Base-by-base conservation (phyloP, 2,888 invertebrate genomes). In the Cotesia congregata region DNA sequence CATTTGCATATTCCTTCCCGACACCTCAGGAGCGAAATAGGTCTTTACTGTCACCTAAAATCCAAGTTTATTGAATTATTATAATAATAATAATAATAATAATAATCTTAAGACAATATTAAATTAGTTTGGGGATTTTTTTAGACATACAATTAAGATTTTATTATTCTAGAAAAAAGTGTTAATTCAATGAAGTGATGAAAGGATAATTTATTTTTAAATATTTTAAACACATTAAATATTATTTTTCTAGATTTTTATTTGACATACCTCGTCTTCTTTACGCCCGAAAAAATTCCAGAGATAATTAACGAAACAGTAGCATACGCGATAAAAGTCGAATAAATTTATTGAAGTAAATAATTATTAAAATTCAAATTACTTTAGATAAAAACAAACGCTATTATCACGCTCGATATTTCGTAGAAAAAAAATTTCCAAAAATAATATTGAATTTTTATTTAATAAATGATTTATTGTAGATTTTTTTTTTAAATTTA, bases 271-370 rank as follows among this genome's bases (percentile, higher is more conserved):
- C 50, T 12, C 50, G 7, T 50, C 12, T 50, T 50, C 12, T 50
- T 50, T 50, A 50, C 12, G 50, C 9, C 4, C 9, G 1, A 65
- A 30, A 20, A 6, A 65, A 65, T 65, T 65, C 38, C 65, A 30
- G 30, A 65, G 50, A 50, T 50, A 50, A 50, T 50, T 65, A 65
- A 30, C 65, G 65, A 65, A 50, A 65, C 65, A 65, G 65, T 65
- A 65, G 65, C 65, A 30, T 30, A 65, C 12, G 7, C 12, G 12
- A 30, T 65, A 20, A 38, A 30, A 65, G 65, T 30, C 30, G 65
- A 65, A 65, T 65, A 30, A 65, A 65, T 65, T 65, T 65, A 20
- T 65, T 12, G 65, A 38, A 6, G 65, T 30, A 65, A 65, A 65
- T 38, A 65, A 65, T 65, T 65, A 20, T 65, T 12, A 65, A 65